Evolutionary conservation across 2,113 vertebrate species (phyloP).

Genomic region (Thinocorus orbignyianus): DNA sequence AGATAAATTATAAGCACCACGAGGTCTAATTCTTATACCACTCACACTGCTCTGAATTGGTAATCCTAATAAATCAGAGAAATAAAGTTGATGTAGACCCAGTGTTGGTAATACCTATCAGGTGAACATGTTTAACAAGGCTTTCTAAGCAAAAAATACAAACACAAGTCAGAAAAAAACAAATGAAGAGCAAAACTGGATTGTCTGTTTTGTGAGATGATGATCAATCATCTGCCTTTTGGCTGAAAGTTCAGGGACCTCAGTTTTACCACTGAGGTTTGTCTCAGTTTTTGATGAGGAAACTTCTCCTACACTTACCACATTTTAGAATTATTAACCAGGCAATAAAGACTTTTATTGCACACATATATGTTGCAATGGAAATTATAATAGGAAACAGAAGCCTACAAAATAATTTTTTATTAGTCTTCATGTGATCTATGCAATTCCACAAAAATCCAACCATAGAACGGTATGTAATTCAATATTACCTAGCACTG

Average conservation of each 20-base stretch:
- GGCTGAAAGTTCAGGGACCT: neutral
- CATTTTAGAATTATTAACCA: neutral
- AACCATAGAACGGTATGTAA: neutral
- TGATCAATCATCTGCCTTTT: neutral
- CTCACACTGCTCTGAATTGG: neutral
- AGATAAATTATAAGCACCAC: neutral
- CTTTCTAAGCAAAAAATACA: neutral
- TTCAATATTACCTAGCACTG: neutral
- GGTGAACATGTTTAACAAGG: neutral
- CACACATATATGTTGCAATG: neutral
- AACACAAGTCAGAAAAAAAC: neutral
- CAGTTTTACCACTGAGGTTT: neutral
- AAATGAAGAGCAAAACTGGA: neutral
- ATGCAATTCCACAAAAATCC: neutral
- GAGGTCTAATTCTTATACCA: neutral
- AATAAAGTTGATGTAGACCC: neutral
- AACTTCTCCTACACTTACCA: fast-evolving
- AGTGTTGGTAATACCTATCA: neutral
- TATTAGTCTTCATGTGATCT: neutral
- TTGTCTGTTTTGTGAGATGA: neutral
- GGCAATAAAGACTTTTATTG: neutral
- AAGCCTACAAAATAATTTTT: neutral
- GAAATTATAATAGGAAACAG: neutral
- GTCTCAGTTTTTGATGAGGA: neutral
- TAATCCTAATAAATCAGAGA: neutral